Evolutionary conservation across 2,797 vertebrate genomes (phyloP), one percentile per base, ranked within the genome.

Genomic region (Fistularia tabacaria): DNA sequence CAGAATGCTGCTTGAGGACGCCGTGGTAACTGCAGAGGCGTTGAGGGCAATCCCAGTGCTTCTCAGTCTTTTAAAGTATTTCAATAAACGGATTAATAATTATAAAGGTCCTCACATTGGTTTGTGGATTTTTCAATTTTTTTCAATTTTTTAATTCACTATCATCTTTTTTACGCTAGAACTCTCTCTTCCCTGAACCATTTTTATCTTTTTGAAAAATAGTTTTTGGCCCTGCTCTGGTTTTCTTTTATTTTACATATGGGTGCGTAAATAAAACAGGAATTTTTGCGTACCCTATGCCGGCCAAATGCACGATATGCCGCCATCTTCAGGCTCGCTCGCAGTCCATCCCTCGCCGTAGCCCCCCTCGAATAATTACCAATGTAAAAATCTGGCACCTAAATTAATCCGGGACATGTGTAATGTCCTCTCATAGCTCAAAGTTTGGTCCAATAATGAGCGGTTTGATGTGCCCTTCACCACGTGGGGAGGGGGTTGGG

Each of bases 371-470:
- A 89, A 89, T 91, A 91, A 92, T 91, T 91, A 91, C 85, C 83
- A 87, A 77, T 81, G 86, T 84, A 90, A 90, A 91, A 91, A 76
- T 84, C 80, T 88, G 81, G 79, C 83, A 81, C 77, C 77, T 76
- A 80, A 91, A 91, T 90, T 88, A 92, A 91, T 87, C 86, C 88
- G 81, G 81, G 90, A 90, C 90, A 84, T 90, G 87, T 91, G 84
- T 91, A 91, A 92, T 91, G 88, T 90, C 71, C 82, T 77, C 88
- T 87, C 91, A 92, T 92, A 89, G 86, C 89, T 92, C 90, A 92
- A 88, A 88, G 86, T 90, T 92, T 90, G 84, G 88, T 90, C 88
- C 89, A 91, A 92, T 91, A 91, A 92, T 71, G 84, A 88, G 85
- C 76, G 74, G 80, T 86, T 80, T 88, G 90, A 91, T 85, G 82